phyloP scores from a whole-genome alignment of 2,888 invertebrate species.

The Drosophila nr. medialis region DNA sequence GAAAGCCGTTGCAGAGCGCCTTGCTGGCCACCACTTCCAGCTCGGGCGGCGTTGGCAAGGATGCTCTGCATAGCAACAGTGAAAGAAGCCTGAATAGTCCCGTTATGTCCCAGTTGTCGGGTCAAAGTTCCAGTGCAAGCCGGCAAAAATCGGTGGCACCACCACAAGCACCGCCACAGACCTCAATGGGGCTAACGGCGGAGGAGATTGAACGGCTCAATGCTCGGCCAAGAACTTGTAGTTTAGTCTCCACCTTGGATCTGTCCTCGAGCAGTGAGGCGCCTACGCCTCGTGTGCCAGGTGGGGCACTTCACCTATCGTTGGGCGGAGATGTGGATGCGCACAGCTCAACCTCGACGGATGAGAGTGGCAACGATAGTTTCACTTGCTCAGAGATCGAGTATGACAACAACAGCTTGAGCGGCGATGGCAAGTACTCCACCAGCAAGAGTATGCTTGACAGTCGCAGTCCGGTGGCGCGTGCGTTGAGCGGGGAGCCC shows the following conservation, averaged over 20 bases:
- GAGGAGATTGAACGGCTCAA: conserved; percentile 97
- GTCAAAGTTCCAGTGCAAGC: conserved; percentile 92
- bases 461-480: conserved; percentile 86
- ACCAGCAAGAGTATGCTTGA: conserved; percentile 86
- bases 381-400: conserved; percentile 99
- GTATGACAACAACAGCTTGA: conserved; percentile 95
- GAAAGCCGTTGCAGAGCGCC: conserved; percentile 95
- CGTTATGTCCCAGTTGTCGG: conserved; percentile 95
- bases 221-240: conserved; percentile 94
- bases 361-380: conserved; percentile 98
- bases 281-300: conserved; percentile 90
- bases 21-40: conserved; percentile 95
- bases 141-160: conserved; percentile 90
- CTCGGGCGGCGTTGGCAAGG: conserved; percentile 94
- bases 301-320: conserved; percentile 88
- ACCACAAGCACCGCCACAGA: conserved; percentile 89
- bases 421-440: conserved; percentile 90
- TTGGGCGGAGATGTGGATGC: conserved; percentile 89
- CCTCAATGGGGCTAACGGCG: conserved; percentile 94
- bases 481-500: conserved; percentile 85
- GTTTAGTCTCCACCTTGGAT: conserved; percentile 95
- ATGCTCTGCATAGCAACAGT: conserved; percentile 95
- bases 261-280: conserved; percentile 96
- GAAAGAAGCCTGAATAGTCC: conserved; percentile 96
- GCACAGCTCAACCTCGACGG: conserved; percentile 93